These are phyloP conservation scores for Pardalotus punctatus DNA, from an alignment of 2,113 vertebrate genomes.

Conservation along the genomic window DNA sequence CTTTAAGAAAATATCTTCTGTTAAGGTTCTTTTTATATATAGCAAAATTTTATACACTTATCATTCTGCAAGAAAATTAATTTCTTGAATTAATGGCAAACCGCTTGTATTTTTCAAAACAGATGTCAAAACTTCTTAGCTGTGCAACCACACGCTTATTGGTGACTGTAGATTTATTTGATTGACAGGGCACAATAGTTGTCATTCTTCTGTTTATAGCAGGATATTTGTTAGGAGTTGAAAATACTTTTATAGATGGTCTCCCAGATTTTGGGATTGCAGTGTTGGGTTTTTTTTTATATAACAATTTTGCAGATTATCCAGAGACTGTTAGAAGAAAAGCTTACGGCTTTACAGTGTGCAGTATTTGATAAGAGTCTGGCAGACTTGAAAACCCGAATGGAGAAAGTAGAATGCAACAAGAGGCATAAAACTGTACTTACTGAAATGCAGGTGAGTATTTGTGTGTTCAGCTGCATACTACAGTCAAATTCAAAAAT, in stretches of 20 bases:
- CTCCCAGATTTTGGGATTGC: neutral
- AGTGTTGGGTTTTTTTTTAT: neutral
- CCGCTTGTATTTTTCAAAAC: neutral
- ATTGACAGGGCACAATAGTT: neutral
- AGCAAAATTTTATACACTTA: neutral
- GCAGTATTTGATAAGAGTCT: conserved; percentile 87
- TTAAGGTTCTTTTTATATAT: neutral
- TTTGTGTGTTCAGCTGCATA: neutral
- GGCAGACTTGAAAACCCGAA: conserved; percentile 87
- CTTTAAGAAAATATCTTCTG: neutral
- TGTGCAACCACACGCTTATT: neutral
- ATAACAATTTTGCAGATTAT: conserved; percentile 79
- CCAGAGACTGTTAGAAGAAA: conserved; percentile 89
- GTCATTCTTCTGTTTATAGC: neutral
- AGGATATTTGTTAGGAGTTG: neutral
- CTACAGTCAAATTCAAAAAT: neutral
- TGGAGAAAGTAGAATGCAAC: conserved; percentile 91
- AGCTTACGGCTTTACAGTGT: conserved; percentile 80
- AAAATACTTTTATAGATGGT: neutral
- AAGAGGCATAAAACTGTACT: conserved; percentile 90
- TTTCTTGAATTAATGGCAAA: neutral
- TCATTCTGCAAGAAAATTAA: neutral
- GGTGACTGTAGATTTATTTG: neutral
- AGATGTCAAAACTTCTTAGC: neutral
- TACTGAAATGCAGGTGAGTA: conserved; percentile 86